Evolutionary conservation across 2,113 vertebrate species (phyloP).

Genomic region (Hylia prasina): DNA sequence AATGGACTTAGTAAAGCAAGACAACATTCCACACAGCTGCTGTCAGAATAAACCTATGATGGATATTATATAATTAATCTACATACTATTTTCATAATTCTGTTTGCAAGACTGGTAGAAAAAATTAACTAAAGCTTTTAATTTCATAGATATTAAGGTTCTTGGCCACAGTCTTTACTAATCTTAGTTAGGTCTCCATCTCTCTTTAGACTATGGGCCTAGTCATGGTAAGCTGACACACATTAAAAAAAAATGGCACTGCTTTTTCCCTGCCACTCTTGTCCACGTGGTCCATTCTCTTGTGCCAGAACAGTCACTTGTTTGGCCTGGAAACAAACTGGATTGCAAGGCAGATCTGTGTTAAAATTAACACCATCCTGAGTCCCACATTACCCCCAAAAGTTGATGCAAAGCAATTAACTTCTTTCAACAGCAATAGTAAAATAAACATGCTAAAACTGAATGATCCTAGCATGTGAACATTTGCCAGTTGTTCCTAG

Average conservation of each 20-base stretch:
- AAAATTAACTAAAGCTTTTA: background rate
- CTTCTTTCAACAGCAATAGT: background rate
- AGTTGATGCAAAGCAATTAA: background rate
- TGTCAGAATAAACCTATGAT: background rate
- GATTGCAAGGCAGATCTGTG: background rate
- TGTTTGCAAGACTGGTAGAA: background rate
- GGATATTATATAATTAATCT: background rate
- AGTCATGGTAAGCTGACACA: background rate
- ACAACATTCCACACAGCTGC: background rate
- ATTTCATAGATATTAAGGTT: background rate
- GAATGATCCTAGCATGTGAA: background rate
- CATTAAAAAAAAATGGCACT: background rate
- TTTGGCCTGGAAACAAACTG: background rate
- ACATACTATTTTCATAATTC: background rate
- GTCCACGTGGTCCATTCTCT: background rate
- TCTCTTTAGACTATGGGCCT: background rate
- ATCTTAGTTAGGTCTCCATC: background rate
- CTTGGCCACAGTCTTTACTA: background rate
- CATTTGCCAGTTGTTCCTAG: background rate
- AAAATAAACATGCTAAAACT: background rate
- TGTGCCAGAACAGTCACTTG: background rate
- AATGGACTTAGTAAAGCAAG: background rate
- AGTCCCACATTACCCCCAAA: background rate
- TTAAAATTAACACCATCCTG: background rate
- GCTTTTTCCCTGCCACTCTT: background rate